These are phyloP conservation scores for Chrysolina oricalcia DNA, from an alignment of 2,888 invertebrate species.

Conservation along the genomic window DNA sequence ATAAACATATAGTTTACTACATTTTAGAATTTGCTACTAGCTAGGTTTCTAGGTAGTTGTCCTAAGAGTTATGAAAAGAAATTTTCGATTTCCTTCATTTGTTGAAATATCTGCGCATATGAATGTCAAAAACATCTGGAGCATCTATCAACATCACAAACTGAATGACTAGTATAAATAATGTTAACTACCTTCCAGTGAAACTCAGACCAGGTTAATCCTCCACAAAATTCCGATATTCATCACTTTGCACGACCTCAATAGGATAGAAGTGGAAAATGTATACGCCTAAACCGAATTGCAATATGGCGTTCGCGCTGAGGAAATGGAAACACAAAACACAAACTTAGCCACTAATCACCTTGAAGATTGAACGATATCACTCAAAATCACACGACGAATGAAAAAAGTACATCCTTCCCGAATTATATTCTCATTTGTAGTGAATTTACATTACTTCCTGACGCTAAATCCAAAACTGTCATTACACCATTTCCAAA, in stretches of 20 bases:
- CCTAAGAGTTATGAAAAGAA: not conserved
- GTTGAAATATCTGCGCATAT: conserved; percentile 4
- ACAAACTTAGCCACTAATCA: conserved; percentile 36
- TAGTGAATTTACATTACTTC: not conserved
- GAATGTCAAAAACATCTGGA: conserved; percentile 40
- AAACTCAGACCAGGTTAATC: conserved; percentile 33
- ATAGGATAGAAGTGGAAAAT: conserved; percentile 57
- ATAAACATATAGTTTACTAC: too few species aligned
- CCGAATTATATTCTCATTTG: not conserved
- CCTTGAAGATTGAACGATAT: not conserved
- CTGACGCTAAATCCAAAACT: conserved; percentile 24
- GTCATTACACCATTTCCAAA: conserved; percentile 43
- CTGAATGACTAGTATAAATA: conserved; percentile 6
- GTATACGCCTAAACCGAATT: conserved; percentile 67
- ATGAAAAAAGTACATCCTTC: not conserved
- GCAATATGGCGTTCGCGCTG: conserved; percentile 66
- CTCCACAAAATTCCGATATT: conserved; percentile 33
- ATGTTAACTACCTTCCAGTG: conserved; percentile 33
- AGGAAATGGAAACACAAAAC: conserved; percentile 48
- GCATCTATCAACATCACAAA: conserved; percentile 13
- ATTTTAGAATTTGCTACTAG: too few species aligned
- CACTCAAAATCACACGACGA: conserved; percentile 11
- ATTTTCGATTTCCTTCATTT: not conserved
- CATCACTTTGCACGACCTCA: conserved; percentile 30
- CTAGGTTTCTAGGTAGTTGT: too few species aligned